Evolutionary conservation across 2,888 invertebrate genomes (phyloP).

Genomic region (Microchrysa polita): DNA sequence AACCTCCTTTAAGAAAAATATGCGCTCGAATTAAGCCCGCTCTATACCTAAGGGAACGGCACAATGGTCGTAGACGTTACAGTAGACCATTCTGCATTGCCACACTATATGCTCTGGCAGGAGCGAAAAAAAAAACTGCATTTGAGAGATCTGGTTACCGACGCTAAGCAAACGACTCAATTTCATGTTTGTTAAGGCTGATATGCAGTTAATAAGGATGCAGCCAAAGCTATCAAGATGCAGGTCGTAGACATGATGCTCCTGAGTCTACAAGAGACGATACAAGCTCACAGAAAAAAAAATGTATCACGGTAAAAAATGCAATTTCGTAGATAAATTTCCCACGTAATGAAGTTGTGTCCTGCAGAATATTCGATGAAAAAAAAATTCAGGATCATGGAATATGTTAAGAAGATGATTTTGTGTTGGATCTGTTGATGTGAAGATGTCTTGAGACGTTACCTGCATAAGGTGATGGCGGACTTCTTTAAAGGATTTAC

Average conservation of each 20-base stretch:
- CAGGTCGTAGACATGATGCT: background rate
- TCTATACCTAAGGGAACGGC: too few species aligned
- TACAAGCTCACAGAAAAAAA: conserved; percentile 37
- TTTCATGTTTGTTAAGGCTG: conserved; percentile 23
- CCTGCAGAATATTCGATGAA: background rate
- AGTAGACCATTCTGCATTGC: background rate
- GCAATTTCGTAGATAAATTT: conserved; percentile 49
- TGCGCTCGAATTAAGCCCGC: conserved; percentile 49
- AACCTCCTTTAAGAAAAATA: conserved; percentile 50
- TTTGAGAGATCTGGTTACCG: conserved; percentile 3
- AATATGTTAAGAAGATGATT: too few species aligned
- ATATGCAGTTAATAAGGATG: conserved; percentile 14
- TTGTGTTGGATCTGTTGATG: too few species aligned
- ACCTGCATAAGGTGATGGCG: too few species aligned
- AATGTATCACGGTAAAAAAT: conserved; percentile 46
- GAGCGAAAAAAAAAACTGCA: conserved; percentile 14
- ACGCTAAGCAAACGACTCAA: conserved; percentile 10
- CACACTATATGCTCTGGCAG: conserved; percentile 11
- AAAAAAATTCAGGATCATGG: too few species aligned
- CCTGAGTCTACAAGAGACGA: background rate
- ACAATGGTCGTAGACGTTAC: conserved; percentile 24
- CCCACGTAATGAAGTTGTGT: conserved; percentile 44
- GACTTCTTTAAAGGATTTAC: too few species aligned
- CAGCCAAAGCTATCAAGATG: conserved; percentile 11
- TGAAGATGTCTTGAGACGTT: too few species aligned